A percentile compares a stretch with the other conserved stretches of the same genome.
phyloP scores from a whole-genome alignment of 92 coral and sea anemone genomes.

The Porites lobata region DNA sequence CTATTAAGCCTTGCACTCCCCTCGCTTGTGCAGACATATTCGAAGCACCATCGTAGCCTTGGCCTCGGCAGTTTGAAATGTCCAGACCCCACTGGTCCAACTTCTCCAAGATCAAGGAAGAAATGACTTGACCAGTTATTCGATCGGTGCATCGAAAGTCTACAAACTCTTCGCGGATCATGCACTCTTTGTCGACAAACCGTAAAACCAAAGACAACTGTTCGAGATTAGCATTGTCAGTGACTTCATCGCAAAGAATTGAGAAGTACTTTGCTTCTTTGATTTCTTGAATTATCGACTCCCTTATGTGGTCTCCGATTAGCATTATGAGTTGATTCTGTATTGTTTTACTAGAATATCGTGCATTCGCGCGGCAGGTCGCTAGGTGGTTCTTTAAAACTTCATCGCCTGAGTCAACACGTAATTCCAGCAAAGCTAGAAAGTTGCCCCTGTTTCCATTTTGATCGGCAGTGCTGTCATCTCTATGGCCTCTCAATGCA shows the following conservation, averaged over 20 bases:
- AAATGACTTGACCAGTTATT: constrained; percentile 58
- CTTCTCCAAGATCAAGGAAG: constrained; percentile 32
- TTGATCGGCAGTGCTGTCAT: constrained; percentile 47
- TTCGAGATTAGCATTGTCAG: constrained; percentile 62
- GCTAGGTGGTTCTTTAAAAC: constrained; percentile 24
- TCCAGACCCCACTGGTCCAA: constrained; percentile 45
- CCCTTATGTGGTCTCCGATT: constrained; percentile 43
- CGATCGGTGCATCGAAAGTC: constrained; percentile 53
- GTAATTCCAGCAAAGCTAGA: constrained; percentile 54
- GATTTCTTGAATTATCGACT: constrained; percentile 31
- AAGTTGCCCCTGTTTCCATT: constrained; percentile 47
- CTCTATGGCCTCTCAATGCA: constrained; percentile 58
- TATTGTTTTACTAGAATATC: constrained; percentile 36
- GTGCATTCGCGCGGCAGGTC: constrained; percentile 22
- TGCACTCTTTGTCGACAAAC: constrained; percentile 50
- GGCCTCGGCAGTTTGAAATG: constrained; percentile 55
- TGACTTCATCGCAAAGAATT: constrained; percentile 63
- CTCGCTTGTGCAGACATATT: constrained; percentile 63
- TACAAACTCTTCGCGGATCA: constrained; percentile 65
- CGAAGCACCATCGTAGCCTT: constrained; percentile 64
- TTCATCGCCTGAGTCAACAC: constrained; percentile 46
- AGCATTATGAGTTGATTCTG: constrained; percentile 48
- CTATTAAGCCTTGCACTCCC: constrained; percentile 53
- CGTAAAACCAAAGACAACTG: constrained; percentile 56
- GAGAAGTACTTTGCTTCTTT: constrained; percentile 52